Evolutionary conservation across 2,797 vertebrate genomes (phyloP).

Genomic region (Arrhamphus sclerolepis): DNA sequence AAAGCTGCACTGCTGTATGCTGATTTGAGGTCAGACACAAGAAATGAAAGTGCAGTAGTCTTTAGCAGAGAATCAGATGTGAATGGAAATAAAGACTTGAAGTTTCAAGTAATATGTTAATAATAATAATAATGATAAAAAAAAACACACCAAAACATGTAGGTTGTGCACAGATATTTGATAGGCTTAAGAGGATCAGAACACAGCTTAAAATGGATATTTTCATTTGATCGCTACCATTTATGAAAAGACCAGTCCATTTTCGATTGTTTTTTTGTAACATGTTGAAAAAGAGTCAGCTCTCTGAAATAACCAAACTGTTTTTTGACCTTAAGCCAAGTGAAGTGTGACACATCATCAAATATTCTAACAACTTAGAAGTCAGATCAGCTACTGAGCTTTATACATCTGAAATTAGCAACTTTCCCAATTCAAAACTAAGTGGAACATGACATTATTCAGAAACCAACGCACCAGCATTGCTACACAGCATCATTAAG

Average conservation of each 20-base stretch:
- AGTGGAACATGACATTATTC: conserved; percentile 13
- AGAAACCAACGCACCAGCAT: conserved; percentile 5
- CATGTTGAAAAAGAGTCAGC: neutral
- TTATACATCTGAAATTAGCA: neutral
- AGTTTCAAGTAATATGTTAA: neutral
- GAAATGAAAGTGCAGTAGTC: conserved; percentile 1
- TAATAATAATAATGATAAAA: too few species aligned
- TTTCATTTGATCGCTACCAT: neutral
- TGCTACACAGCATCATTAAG: conserved; percentile 48
- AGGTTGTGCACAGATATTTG: neutral
- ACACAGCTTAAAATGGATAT: conserved; percentile 3
- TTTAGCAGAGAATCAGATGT: conserved; percentile 3
- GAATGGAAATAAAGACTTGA: neutral
- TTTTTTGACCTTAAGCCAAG: neutral
- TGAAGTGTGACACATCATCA: neutral
- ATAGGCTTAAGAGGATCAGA: conserved; percentile 2
- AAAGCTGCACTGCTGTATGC: conserved; percentile 7
- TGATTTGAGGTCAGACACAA: conserved; percentile 28
- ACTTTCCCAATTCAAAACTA: conserved; percentile 18
- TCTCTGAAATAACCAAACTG: neutral
- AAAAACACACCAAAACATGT: neutral
- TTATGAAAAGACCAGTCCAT: neutral
- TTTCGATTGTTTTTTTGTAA: neutral
- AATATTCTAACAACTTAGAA: neutral
- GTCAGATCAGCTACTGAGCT: neutral